Evolutionary conservation across 2,888 invertebrate species (phyloP), one percentile per base, ranked within the genome.

Genomic region (Drosophila multiciliata): DNA sequence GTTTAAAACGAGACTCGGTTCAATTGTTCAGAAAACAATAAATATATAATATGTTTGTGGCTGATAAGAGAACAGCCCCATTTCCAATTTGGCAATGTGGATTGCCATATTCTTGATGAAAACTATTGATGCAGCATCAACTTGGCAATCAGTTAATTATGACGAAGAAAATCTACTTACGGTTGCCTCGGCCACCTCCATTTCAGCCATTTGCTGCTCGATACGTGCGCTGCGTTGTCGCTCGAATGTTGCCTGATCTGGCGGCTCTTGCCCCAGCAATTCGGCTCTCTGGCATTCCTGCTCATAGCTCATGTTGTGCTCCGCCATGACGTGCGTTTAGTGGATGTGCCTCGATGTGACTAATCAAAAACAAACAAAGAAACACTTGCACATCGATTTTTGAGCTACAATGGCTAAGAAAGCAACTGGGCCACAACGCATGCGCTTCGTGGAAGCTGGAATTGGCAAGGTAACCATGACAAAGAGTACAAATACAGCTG

Each of bases 281-380:
- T 97, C 97, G 0, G 97, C 97, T 70, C 97, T 94, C 92, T 96
- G 95, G 87, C 97, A 96, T 68, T 96, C 97, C 91, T 96, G 95
- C 92, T 96, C 95, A 87, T 96, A 97, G 20, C 95, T 95, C 1
- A 23, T 23, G 1, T 74, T n/a, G 4, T 62, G 95, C 90, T 95
- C 94, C 29, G 90, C 90, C 92, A 92, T 92, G 63, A n/a, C 49
- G 38, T 52, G 20, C 45, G 23, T 50, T 38, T n/a, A 26, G 50
- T 40, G 11, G 15, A 8, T 12, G 29, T 49, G 52, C 54, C 54
- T 55, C 48, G 26, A 53, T 32, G 33, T 52, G 66, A 71, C 69
- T 82, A 73, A 66, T 53, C 48, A 57, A 52, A 54, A 36, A 36
- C 35, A 38, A 11, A n/a, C 26, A 38, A 38, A 55, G 29, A 15